Conservation (phyloP, 2,888 invertebrate genomes). For the Calephelis perditalis region DNA sequence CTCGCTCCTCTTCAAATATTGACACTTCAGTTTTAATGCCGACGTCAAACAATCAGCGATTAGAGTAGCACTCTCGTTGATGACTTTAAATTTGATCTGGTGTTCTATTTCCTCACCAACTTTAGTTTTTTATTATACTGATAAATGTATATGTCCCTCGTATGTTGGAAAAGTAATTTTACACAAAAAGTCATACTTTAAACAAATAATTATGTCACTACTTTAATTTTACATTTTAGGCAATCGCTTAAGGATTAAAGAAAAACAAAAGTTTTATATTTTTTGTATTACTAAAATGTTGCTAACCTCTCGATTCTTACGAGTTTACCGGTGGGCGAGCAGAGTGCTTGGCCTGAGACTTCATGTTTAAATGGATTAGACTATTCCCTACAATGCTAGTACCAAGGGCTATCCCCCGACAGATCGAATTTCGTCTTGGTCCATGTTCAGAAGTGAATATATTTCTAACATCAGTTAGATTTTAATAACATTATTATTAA, state of each 20-base stretch:
- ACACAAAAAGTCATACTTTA: neutral
- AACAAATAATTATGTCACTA: neutral
- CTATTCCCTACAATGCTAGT: too few species aligned
- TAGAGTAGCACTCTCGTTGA: conserved; percentile 40
- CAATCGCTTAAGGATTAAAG: neutral
- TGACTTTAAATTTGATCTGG: conserved; percentile 16
- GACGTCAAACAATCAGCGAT: conserved; percentile 75
- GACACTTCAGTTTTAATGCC: conserved; percentile 76
- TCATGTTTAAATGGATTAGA: too few species aligned
- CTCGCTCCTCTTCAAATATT: conserved; percentile 66
- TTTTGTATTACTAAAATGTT: too few species aligned
- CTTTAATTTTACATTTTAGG: neutral
- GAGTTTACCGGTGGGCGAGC: too few species aligned
- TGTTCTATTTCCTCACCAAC: neutral
- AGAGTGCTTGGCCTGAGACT: too few species aligned
- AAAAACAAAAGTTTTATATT: too few species aligned
- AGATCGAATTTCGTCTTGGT: too few species aligned
- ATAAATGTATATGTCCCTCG: neutral
- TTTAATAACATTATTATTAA: too few species aligned
- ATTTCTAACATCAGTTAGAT: too few species aligned
- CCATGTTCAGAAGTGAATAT: too few species aligned
- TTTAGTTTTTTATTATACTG: neutral
- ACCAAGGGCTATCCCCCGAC: too few species aligned
- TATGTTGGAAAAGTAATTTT: neutral
- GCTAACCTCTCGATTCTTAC: too few species aligned